Percentiles rank a stretch among this genome's conserved stretches.
Evolutionary conservation across 2,888 invertebrate genomes (phyloP).

Genomic region (Asteroscopus sphinx): DNA sequence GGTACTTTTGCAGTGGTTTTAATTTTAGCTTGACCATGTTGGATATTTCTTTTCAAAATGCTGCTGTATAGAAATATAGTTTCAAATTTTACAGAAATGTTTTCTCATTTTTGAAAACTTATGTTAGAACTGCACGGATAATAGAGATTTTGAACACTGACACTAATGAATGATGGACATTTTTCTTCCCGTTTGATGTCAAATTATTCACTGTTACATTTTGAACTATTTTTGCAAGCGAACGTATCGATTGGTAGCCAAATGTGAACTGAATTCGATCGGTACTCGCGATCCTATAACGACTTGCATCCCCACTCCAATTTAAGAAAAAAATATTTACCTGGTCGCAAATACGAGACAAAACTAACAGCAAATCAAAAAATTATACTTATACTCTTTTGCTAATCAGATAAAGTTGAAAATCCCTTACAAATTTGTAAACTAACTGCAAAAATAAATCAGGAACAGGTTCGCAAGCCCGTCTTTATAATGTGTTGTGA

Average conservation of each 20-base stretch:
- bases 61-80: background rate
- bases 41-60: conserved; percentile 5
- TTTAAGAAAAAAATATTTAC: conserved; percentile 35
- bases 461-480: conserved; percentile 39
- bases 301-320: conserved; percentile 60
- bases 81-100: background rate
- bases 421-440: conserved; percentile 26
- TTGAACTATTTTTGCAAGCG: conserved; percentile 35
- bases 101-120: background rate
- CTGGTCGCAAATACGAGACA: conserved; percentile 21
- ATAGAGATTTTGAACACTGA: conserved; percentile 3
- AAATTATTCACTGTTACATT: conserved; percentile 25
- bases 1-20: conserved; percentile 13
- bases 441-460: conserved; percentile 17
- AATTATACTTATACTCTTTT: conserved; percentile 9
- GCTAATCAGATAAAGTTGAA: conserved; percentile 24
- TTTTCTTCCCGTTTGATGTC: background rate
- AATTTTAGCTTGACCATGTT: conserved; percentile 16
- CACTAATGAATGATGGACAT: conserved; percentile 1
- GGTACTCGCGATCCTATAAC: conserved; percentile 47
- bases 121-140: background rate
- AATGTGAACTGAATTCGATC: conserved; percentile 52
- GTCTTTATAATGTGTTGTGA: conserved; percentile 53
- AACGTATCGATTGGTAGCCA: conserved; percentile 54
- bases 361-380: background rate